Conservation (phyloP, 1,140 invertebrate species). For the Euura saliciscinereae region DNA sequence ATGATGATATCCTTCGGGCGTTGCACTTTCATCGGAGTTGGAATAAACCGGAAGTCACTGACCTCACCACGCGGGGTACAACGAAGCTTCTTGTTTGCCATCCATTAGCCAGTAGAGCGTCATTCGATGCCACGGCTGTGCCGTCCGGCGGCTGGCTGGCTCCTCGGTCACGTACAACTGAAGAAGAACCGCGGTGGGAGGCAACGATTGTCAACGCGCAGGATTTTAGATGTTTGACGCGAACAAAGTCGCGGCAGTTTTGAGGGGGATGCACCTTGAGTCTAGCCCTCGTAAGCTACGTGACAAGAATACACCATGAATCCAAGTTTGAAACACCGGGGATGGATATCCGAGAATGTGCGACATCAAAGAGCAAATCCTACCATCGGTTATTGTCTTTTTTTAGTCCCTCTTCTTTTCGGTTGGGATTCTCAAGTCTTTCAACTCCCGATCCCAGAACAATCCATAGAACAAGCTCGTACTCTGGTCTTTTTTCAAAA, state of each 20-base stretch:
- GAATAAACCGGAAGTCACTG: neutral
- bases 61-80: neutral
- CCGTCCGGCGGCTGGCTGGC: neutral
- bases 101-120: neutral
- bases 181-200: neutral
- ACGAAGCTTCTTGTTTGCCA: neutral
- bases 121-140: too few relatives aligned
- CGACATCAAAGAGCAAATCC: neutral
- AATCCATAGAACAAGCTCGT: neutral
- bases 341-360: constrained; percentile 6
- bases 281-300: neutral
- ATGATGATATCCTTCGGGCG: neutral
- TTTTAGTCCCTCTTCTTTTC: neutral
- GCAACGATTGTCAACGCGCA: neutral
- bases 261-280: neutral
- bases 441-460: neutral
- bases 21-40: neutral
- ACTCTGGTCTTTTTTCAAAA: neutral
- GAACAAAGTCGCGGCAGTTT: neutral
- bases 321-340: neutral
- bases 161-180: neutral
- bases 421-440: neutral
- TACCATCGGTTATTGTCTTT: neutral
- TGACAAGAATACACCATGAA: neutral
- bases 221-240: neutral